Conservation (phyloP, 2,797 vertebrate species). For the Platyrinchus mystaceus region DNA sequence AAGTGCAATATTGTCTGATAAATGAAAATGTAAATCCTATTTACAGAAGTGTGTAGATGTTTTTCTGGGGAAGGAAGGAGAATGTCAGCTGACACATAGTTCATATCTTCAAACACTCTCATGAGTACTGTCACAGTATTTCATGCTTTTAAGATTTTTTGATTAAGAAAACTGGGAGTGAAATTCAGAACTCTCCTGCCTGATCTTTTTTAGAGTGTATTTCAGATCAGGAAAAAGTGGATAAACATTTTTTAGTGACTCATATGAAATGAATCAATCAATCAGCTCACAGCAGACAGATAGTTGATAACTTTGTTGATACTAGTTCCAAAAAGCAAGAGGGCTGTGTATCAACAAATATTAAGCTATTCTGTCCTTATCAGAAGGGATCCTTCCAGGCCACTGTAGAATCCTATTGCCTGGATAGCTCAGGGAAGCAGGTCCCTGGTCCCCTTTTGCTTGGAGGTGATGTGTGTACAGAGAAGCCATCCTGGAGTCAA, state of each 20-base stretch:
- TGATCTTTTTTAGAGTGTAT: neutral
- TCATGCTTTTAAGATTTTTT: neutral
- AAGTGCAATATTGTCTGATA: neutral
- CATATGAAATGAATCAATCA: neutral
- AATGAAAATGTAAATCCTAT: neutral
- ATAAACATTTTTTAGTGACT: neutral
- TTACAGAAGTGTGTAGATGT: neutral
- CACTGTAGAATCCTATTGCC: neutral
- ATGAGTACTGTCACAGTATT: neutral
- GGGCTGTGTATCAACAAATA: neutral
- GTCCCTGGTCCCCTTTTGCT: neutral
- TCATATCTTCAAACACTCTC: neutral
- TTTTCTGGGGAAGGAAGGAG: neutral
- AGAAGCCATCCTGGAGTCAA: neutral
- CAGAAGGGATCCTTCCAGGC: neutral
- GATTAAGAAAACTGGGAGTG: neutral
- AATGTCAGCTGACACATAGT: neutral
- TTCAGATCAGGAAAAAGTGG: neutral
- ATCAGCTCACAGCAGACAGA: neutral
- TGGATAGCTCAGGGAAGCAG: neutral
- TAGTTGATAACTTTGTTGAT: neutral
- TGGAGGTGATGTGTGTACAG: neutral
- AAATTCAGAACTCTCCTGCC: neutral
- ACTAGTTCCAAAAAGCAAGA: neutral
- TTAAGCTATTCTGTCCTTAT: neutral